Conservation (phyloP, 2,888 invertebrate genomes). For the Dendrolimus houi region DNA sequence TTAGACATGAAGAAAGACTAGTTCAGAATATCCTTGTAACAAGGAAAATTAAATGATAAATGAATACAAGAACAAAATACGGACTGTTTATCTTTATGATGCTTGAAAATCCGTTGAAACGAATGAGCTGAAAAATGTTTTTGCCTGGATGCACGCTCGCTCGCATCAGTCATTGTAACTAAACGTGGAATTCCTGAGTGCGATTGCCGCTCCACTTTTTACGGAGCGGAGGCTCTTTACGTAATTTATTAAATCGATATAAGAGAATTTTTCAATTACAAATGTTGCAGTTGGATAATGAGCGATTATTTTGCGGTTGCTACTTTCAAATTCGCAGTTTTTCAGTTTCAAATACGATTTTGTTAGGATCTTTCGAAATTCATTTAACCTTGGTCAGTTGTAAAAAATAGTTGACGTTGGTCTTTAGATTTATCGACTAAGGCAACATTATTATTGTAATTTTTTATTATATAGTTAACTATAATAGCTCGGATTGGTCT, state of each 20-base stretch:
- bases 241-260: constrained; percentile 41
- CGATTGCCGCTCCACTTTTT: constrained; percentile 36
- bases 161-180: constrained; percentile 34
- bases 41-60: neutral
- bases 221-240: constrained; percentile 30
- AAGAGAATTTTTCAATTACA: constrained; percentile 6
- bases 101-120: neutral
- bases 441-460: too few species aligned
- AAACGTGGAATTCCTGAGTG: constrained; percentile 26
- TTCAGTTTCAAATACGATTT: neutral
- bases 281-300: neutral
- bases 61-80: neutral
- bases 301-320: neutral
- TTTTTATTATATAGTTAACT: too few species aligned
- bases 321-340: neutral
- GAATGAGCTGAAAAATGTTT: neutral
- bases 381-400: too few species aligned
- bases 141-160: constrained; percentile 1
- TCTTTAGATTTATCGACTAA: too few species aligned
- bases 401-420: too few species aligned
- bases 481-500: too few species aligned
- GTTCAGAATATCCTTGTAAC: neutral
- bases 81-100: neutral
- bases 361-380: neutral
- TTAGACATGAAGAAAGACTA: too few species aligned